Evolutionary conservation across 2,113 vertebrate species (phyloP), one percentile per base, ranked within the genome.

Genomic region (Rhabdomys dilectus): DNA sequence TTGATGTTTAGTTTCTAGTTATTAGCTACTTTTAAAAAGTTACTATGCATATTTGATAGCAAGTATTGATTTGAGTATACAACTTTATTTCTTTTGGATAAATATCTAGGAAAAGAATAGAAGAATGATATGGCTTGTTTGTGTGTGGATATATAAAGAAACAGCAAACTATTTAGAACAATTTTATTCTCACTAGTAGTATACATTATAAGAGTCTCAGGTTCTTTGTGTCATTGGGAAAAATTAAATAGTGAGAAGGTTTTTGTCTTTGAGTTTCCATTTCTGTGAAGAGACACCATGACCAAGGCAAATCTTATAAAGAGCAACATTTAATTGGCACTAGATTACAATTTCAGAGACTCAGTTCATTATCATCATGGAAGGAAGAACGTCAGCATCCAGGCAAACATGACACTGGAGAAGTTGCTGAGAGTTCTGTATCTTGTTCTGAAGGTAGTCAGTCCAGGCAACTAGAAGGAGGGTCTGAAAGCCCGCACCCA

Each of bases 61-160:
- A 88, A 93, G 21, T 42, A 85, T 39, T 89, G 60, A 56, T 45
- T 88, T 70, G 17, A 88, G 45, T 48, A 91, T 84, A 95, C 51
- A 36, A 48, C 10, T n/a, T 62, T 5, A 42, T 84, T 39, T 60
- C 80, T 82, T 62, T 84, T 42, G n/a, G 13, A 42, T 42, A 62
- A 84, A 62, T 62, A 29, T 29, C n/a, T 62, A 29, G 1, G 56
- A 17, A n/a, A 42, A 62, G 13, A 29, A 42, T 42, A 15, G 24
- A 84, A 42, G 24, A 62, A 62, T 42, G 56, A 22, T 11, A 39
- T 42, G 7, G 6, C 42, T 89, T 26, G 62, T 13, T 1, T 48
- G 42, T 66, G 45, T 64, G 19, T 91, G 88, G 84, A 64, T 51
- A 82, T 94, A 15, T 19, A 92, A 73, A 39, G 66, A 95, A 72